Evolutionary conservation across 2,888 invertebrate genomes (phyloP).

Genomic region (Keiferia lycopersicella): DNA sequence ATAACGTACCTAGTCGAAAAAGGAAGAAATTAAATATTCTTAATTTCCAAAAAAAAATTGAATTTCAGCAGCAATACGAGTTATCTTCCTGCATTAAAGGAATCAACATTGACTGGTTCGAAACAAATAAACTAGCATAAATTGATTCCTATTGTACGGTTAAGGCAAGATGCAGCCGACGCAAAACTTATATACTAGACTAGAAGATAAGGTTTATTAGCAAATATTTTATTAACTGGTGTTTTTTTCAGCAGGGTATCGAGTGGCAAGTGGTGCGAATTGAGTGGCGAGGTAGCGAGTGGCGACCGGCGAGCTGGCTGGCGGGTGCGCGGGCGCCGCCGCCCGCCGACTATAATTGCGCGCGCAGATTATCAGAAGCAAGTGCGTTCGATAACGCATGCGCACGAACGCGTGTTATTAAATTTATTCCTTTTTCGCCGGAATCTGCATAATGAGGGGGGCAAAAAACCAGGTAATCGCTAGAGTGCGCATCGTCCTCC

Average conservation of each 20-base stretch:
- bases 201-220: no score
- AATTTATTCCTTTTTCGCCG: conserved; percentile 80
- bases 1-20: no score
- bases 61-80: no score
- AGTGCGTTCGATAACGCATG: conserved; percentile 80
- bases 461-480: conserved; percentile 76
- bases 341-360: conserved; percentile 64
- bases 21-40: no score
- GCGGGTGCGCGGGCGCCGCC: conserved; percentile 34
- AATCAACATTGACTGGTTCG: no score
- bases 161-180: no score
- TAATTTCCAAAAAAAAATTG: no score
- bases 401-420: conserved; percentile 80
- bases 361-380: conserved; percentile 78
- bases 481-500: conserved; percentile 72
- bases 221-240: neutral
- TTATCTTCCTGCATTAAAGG: no score
- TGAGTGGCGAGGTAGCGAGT: conserved; percentile 17
- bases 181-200: no score
- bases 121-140: no score
- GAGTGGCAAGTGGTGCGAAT: conserved; percentile 27
- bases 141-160: no score
- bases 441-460: conserved; percentile 80
- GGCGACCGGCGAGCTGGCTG: conserved; percentile 27
- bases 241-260: neutral